phyloP scores from a whole-genome alignment of 1,140 invertebrate species.

The Steinernema khuongi region DNA sequence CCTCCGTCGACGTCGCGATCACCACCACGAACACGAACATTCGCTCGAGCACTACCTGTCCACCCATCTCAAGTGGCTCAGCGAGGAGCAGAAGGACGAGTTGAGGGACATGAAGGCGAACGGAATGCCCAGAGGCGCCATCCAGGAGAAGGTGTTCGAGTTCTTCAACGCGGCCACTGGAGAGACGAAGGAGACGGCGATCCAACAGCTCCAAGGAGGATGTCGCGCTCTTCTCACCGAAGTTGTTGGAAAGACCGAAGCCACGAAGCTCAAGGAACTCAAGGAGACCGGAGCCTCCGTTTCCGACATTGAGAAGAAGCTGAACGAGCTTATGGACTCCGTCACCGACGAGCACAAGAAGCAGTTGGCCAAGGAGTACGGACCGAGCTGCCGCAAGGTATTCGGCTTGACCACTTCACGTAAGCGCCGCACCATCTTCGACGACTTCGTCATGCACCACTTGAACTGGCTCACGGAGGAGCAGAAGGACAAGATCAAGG shows the following conservation, averaged over 20 bases:
- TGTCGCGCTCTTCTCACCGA: background rate
- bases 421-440: slow-evolving; percentile 30
- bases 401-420: background rate
- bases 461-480: slow-evolving; percentile 41
- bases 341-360: slow-evolving; percentile 5
- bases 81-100: background rate
- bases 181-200: background rate
- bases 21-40: slow-evolving; percentile 22
- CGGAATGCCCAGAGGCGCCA: background rate
- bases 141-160: background rate
- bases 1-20: slow-evolving; percentile 3
- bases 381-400: slow-evolving; percentile 15
- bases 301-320: background rate
- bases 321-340: background rate
- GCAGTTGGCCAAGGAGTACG: background rate
- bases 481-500: too few species aligned
- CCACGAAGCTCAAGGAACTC: background rate
- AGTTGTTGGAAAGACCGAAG: background rate
- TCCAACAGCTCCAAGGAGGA: background rate
- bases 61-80: background rate
- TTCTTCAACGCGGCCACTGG: background rate
- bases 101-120: background rate
- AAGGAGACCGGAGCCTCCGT: slow-evolving; percentile 4
- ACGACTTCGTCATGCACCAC: slow-evolving; percentile 42
- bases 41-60: background rate